A percentile compares a stretch with the other conserved stretches of the same genome.
Evolutionary conservation across 2,888 invertebrate species (phyloP).

Genomic region (Pristionchus japonicus): DNA sequence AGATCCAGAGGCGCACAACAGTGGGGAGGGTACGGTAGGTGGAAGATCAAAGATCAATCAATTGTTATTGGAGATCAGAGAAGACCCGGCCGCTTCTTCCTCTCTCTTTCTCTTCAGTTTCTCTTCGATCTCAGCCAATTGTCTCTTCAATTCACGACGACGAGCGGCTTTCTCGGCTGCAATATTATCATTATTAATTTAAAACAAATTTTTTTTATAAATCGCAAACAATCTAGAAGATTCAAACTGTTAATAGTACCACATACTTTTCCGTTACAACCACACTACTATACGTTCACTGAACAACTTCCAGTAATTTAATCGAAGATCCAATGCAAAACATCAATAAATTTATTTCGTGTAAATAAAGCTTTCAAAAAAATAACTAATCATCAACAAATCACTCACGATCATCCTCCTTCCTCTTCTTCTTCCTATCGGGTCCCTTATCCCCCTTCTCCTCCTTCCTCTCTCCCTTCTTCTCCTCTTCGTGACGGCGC

Average conservation of each 20-base stretch:
- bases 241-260: no score
- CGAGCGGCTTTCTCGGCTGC: background rate
- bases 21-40: background rate
- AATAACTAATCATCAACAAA: no score
- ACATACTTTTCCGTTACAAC: no score
- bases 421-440: background rate
- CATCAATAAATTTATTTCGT: no score
- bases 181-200: no score
- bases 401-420: background rate
- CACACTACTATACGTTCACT: no score
- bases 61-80: background rate
- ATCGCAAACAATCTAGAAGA: no score
- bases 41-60: slow-evolving; percentile 32
- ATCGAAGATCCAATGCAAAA: no score
- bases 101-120: background rate
- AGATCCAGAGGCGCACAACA: background rate
- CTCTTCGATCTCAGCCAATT: background rate
- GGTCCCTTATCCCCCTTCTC: no score
- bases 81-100: background rate
- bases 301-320: no score
- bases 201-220: no score
- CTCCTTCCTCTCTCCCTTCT: background rate
- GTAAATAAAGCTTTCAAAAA: no score
- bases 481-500: slow-evolving; percentile 19
- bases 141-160: background rate